A percentile compares a stretch with the other conserved stretches of the same genome.
Evolutionary conservation across 2,888 invertebrate species (phyloP).

Genomic region (Ennomos fuscantarius): DNA sequence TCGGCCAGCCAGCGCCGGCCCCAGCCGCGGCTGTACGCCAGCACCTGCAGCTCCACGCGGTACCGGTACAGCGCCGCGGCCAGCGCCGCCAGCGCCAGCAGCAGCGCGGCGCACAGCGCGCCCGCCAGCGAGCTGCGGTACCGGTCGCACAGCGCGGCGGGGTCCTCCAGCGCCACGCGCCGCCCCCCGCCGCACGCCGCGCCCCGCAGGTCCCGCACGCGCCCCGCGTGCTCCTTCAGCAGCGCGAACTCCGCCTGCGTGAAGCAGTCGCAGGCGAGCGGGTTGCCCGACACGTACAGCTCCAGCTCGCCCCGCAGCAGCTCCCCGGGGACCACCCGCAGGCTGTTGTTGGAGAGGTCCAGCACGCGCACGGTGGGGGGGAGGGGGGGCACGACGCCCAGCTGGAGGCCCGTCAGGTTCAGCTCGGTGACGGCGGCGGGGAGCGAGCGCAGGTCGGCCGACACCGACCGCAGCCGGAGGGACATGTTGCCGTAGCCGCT

Average conservation of each 20-base stretch:
- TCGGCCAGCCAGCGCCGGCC: constrained; percentile 36
- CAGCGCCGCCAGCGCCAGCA: background rate
- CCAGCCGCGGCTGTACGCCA: constrained; percentile 32
- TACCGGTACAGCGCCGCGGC: constrained; percentile 36
- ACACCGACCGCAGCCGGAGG: background rate
- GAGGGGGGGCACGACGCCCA: background rate
- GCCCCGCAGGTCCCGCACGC: background rate
- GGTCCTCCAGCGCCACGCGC: constrained; percentile 22
- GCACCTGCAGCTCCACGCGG: constrained; percentile 39
- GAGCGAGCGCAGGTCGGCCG: background rate
- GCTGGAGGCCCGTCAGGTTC: constrained; percentile 4
- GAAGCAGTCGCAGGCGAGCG: constrained; percentile 43
- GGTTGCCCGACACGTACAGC: constrained; percentile 40
- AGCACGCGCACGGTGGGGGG: constrained; percentile 29
- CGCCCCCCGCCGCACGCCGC: constrained; percentile 23
- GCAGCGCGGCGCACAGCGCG: constrained; percentile 25
- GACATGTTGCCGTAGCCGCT: constrained; percentile 14
- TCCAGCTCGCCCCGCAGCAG: constrained; percentile 22
- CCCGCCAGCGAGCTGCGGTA: constrained; percentile 35
- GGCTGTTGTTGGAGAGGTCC: constrained; percentile 38
- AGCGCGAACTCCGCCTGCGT: constrained; percentile 2
- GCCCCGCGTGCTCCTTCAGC: background rate
- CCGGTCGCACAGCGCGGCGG: constrained; percentile 43
- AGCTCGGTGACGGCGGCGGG: constrained; percentile 1
- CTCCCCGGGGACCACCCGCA: constrained; percentile 28